A percentile compares a stretch with the other conserved stretches of the same genome.
Conservation (phyloP, 2,797 vertebrate genomes). For the Amblyopsis hoosieri region DNA sequence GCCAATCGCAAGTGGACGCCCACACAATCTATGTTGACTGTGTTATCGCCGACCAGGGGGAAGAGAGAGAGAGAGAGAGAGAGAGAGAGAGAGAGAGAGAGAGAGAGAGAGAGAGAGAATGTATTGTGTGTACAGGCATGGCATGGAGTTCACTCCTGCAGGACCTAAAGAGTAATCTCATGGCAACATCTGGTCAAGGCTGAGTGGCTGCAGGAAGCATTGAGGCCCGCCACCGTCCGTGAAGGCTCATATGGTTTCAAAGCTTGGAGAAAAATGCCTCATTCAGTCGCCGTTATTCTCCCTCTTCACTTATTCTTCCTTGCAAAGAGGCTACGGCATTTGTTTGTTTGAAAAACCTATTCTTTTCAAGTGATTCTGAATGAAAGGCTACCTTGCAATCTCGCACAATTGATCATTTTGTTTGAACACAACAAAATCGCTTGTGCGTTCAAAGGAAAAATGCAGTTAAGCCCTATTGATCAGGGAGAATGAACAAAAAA, state of each 20-base stretch:
- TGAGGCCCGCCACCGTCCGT: slow-evolving; percentile 48
- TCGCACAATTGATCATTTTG: slow-evolving; percentile 42
- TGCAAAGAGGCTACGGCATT: slow-evolving; percentile 12
- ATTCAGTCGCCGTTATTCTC: slow-evolving; percentile 34
- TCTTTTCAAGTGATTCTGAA: slow-evolving; percentile 16
- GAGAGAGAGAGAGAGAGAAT: slow-evolving; percentile 26
- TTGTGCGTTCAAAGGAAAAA: slow-evolving; percentile 35
- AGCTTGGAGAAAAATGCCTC: slow-evolving; percentile 31
- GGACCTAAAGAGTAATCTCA: slow-evolving; percentile 53
- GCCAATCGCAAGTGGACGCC: slow-evolving; percentile 52
- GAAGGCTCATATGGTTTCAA: slow-evolving; percentile 61
- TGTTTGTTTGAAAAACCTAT: slow-evolving; percentile 7
- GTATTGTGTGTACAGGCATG: slow-evolving; percentile 55
- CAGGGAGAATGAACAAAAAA: slow-evolving; percentile 20
- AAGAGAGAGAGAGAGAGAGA: slow-evolving; percentile 13
- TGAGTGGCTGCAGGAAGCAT: slow-evolving; percentile 37
- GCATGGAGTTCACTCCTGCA: slow-evolving; percentile 49
- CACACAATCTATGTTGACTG: slow-evolving; percentile 50
- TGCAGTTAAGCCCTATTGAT: slow-evolving; percentile 50
- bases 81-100: slow-evolving; percentile 26
- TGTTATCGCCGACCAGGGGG: slow-evolving; percentile 49
- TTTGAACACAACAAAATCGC: slow-evolving; percentile 45
- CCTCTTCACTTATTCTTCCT: slow-evolving; percentile 1
- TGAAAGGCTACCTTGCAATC: slow-evolving; percentile 31
- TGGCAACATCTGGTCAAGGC: slow-evolving; percentile 62